Base-by-base conservation (phyloP, 2,797 vertebrate genomes). In the Gouania willdenowi region DNA sequence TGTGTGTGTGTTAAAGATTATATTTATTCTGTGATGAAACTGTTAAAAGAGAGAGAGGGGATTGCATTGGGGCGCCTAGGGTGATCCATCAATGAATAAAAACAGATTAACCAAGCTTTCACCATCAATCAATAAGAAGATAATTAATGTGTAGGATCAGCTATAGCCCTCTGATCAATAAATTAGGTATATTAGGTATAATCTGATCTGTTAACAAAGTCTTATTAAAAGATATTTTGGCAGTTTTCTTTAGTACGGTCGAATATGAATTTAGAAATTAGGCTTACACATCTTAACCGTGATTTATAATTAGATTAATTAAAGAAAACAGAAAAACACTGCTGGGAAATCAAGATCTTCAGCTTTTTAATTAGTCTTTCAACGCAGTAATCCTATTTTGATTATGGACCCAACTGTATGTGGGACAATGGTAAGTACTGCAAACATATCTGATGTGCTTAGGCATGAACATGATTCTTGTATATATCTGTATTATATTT, bases 11-110 rank as follows among this genome's bases (percentile, higher is more conserved):
- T 53, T 58, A 57, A 6, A 25, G 41, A 65, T 74, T 47, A 82
- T 85, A 75, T 82, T 85, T 83, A 83, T 81, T 75, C 71, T 70
- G 51, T 39, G 61, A 78, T 68, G 73, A 73, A 57, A 22, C 33
- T 1, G n/a, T 35, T 40, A 30, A 54, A 40, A 14, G 7, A 23
- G 16, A 33, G 8, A 35, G 34, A 27, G 26, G 17, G 22, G 34
- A 38, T 50, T 25, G 47, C 37, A 67, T 57, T 49, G 65, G 71
- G 74, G 45, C 45, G 63, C 53, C 27, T 13, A 12, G 43, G 64
- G 52, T 30, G 52, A 80, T 79, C 64, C 45, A 79, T 78, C 47
- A 35, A 43, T 29, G 35, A 59, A 45, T 43, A 67, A 48, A 23
- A 13, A 18, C 3, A 37, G 56, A 57, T 63, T 46, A 59, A 45